Evolutionary conservation across 2,888 invertebrate species (phyloP).

Genomic region (Bibio marci): DNA sequence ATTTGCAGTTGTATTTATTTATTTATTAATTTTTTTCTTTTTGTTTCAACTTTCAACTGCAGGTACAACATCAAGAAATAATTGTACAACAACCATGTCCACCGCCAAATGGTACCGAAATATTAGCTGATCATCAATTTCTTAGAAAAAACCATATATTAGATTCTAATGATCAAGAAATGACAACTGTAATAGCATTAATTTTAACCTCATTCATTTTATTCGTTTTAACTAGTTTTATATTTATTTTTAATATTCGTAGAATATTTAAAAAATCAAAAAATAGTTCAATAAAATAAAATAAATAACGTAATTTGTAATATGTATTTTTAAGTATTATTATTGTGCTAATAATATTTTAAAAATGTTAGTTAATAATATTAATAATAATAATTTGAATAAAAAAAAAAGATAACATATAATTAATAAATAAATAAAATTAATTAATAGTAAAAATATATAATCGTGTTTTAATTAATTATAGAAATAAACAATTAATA

Average conservation of each 20-base stretch:
- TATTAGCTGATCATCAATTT: slow-evolving; percentile 36
- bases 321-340: no score
- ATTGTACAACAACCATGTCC: slow-evolving; percentile 72
- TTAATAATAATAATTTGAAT: no score
- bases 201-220: slow-evolving; percentile 42
- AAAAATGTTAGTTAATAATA: no score
- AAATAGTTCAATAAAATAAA: not conserved
- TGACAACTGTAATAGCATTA: slow-evolving; percentile 40
- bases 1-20: not conserved
- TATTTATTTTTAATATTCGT: slow-evolving; percentile 36
- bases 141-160: slow-evolving; percentile 34
- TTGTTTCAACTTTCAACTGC: slow-evolving; percentile 4
- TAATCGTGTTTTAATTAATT: no score
- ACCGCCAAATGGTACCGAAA: slow-evolving; percentile 59
- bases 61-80: slow-evolving; percentile 74
- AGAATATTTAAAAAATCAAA: slow-evolving; percentile 6
- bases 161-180: slow-evolving; percentile 32
- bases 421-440: no score
- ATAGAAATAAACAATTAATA: no score
- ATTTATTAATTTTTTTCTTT: slow-evolving; percentile 2
- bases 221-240: slow-evolving; percentile 40
- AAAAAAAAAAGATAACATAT: no score
- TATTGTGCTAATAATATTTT: no score
- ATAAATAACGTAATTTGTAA: no score
- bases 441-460: no score